Base-by-base conservation (phyloP, 2,113 vertebrate genomes). In the Actenoides lindsayi region DNA sequence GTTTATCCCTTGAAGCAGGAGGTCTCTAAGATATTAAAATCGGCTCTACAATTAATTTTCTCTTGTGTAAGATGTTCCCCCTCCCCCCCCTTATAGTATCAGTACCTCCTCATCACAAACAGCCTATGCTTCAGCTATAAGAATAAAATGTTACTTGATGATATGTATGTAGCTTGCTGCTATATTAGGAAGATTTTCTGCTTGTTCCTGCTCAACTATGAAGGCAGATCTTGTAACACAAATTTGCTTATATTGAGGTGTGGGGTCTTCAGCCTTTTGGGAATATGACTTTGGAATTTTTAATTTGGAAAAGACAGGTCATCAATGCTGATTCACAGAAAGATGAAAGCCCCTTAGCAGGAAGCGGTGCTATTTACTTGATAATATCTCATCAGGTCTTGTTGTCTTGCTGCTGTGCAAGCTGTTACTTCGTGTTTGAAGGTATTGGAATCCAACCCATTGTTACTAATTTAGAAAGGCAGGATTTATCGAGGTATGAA, bases 81-180 rank as follows among this genome's bases (percentile, higher is more conserved):
- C 2, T 57, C 4, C 10, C 14, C 15, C 2, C 5, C 7, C 3
- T 11, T 21, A 3, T 27, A 33, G 13, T 27, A 13, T 10, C 39
- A 24, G 8, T 53, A 62, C 6, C 4, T 63, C 13, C 24, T 87
- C 3, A 9, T 35, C 89, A 60, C 30, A 67, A 74, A 31, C 27
- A 67, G 16, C 33, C 54, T 13, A 15, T 50, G 10, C 12, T 92
- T 92, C 33, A 46, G 9, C 18, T 64, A 1, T 30, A 64, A 31
- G 28, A 68, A 71, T 54, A 59, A 54, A 83, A 20, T 14, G 68
- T 24, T 18, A 16, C 23, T 86, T 88, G 41, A 28, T 9, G 16
- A 51, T 39, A 19, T 25, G 18, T 65, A 54, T 78, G 20, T 65
- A 60, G 20, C 19, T 62, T 89, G 62, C 25, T 78, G 42, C 44